Conservation (phyloP, 2,113 vertebrate genomes). For the Microcebus ravelobensis region DNA sequence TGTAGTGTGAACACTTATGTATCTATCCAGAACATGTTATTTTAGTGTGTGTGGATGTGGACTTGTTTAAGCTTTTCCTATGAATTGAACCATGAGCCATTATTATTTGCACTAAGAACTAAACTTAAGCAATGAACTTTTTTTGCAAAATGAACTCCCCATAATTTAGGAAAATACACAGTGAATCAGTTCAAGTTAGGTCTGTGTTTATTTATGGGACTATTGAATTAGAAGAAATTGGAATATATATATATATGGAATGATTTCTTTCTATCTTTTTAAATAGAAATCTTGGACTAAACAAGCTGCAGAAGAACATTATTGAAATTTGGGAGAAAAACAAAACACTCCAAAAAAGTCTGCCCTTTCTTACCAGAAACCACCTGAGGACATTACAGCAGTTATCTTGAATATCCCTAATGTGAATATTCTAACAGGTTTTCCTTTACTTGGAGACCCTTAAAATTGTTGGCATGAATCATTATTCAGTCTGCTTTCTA, state of each 20-base stretch:
- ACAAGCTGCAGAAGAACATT: background rate
- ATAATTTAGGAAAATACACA: slow-evolving; percentile 35
- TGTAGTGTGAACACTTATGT: background rate
- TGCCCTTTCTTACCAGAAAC: background rate
- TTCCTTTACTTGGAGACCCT: background rate
- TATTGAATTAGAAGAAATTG: slow-evolving; percentile 8
- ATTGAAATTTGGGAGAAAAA: background rate
- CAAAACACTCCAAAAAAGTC: background rate
- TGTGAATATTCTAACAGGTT: background rate
- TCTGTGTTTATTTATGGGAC: slow-evolving; percentile 43
- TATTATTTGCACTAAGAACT: slow-evolving; percentile 17
- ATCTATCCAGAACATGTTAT: background rate
- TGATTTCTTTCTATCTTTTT: slow-evolving; percentile 28
- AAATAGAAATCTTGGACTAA: background rate
- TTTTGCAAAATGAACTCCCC: background rate
- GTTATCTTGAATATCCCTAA: background rate
- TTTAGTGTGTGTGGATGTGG: background rate
- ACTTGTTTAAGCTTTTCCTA: slow-evolving; percentile 27
- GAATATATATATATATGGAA: background rate
- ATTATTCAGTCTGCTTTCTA: background rate
- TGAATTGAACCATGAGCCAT: slow-evolving; percentile 1
- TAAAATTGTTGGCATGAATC: background rate
- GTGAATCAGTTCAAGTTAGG: slow-evolving; percentile 35
- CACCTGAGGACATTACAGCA: rapidly evolving
- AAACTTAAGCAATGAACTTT: slow-evolving; percentile 26